phyloP scores from a whole-genome alignment of 1,140 invertebrate species.

The Akabosia matsudoensis region DNA sequence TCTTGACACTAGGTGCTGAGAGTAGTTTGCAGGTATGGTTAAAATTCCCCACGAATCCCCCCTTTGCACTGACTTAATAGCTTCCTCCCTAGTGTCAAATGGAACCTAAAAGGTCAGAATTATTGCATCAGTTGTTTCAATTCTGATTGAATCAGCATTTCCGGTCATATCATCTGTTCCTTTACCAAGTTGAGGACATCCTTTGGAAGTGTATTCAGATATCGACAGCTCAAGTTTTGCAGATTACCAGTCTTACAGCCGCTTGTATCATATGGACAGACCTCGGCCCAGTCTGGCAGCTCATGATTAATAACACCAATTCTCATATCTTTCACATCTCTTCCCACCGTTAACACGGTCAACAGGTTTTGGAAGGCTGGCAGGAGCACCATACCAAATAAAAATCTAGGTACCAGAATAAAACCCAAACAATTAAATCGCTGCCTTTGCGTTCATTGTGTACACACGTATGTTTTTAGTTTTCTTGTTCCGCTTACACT shows the following conservation, averaged over 20 bases:
- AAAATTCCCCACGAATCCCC: constrained; percentile 6
- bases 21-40: constrained; percentile 6
- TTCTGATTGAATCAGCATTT: too few species aligned
- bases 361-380: constrained; percentile 4
- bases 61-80: neutral
- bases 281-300: neutral
- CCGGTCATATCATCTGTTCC: neutral
- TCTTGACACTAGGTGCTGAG: neutral
- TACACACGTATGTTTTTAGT: neutral
- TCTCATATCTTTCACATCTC: neutral
- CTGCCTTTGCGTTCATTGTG: too few species aligned
- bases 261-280: neutral
- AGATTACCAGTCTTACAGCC: neutral
- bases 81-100: constrained; percentile 1
- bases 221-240: constrained; percentile 4
- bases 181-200: constrained; percentile 1
- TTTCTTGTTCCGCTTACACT: constrained; percentile 6
- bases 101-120: neutral
- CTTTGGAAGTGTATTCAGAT: neutral
- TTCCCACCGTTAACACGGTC: neutral
- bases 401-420: constrained; percentile 13
- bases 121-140: too few species aligned
- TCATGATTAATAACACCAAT: constrained; percentile 7
- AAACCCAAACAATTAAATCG: too few species aligned
- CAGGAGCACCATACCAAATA: constrained; percentile 16